These are phyloP conservation scores for Laspeyria flexula DNA, from an alignment of 2,888 invertebrate species.

Conservation along the genomic window DNA sequence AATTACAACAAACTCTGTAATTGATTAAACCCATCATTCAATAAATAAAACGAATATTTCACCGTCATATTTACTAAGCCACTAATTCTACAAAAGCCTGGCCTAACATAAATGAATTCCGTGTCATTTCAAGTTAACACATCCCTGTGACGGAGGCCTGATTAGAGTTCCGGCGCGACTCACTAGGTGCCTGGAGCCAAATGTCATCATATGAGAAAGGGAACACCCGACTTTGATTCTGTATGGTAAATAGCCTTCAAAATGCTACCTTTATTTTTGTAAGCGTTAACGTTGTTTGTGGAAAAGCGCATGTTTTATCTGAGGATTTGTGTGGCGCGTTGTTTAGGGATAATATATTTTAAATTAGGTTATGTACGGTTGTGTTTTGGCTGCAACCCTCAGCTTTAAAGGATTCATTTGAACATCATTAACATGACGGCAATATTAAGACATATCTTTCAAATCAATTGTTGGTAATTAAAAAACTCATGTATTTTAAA, in stretches of 20 bases:
- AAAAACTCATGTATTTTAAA: too few species aligned
- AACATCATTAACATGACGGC: too few species aligned
- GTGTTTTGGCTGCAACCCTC: too few species aligned
- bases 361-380: too few species aligned
- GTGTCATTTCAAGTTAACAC: conserved; percentile 33
- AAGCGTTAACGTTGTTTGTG: not conserved
- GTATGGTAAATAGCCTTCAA: conserved; percentile 32
- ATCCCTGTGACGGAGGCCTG: conserved; percentile 34
- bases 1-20: too few species aligned
- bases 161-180: conserved; percentile 43
- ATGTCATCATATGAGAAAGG: conserved; percentile 35
- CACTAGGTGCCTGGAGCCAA: conserved; percentile 20
- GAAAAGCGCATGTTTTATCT: not conserved
- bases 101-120: conserved; percentile 7
- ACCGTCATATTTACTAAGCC: not conserved
- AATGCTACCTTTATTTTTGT: conserved; percentile 7
- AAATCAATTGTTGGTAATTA: too few species aligned
- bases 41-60: too few species aligned
- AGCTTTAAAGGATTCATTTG: too few species aligned
- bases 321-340: not conserved
- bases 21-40: too few species aligned
- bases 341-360: not conserved
- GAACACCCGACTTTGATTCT: conserved; percentile 32
- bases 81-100: not conserved
- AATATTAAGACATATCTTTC: too few species aligned